Conservation (phyloP, 2,888 invertebrate genomes). For the Rosalia funebris region DNA sequence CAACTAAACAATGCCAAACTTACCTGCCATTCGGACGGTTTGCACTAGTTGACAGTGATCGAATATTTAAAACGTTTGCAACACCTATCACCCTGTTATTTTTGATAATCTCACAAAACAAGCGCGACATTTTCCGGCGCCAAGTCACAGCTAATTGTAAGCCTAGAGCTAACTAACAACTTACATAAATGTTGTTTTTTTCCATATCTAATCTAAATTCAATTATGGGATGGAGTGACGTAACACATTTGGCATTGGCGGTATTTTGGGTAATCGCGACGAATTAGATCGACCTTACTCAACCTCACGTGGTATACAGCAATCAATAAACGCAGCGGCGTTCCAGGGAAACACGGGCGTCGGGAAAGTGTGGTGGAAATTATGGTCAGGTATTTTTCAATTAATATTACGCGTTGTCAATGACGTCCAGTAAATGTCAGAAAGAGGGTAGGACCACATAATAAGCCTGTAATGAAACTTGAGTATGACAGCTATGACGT, state of each 20-base stretch:
- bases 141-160: not conserved
- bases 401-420: too few relatives aligned
- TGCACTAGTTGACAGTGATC: not conserved
- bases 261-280: not conserved
- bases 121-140: constrained; percentile 7
- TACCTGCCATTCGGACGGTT: constrained; percentile 24
- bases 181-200: not conserved
- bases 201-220: constrained; percentile 8
- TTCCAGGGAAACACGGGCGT: too few relatives aligned
- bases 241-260: not conserved
- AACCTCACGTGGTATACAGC: not conserved
- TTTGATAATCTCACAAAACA: not conserved
- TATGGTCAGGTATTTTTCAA: too few relatives aligned
- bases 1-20: constrained; percentile 11
- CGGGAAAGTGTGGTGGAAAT: too few relatives aligned
- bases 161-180: not conserved
- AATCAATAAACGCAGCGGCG: not conserved
- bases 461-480: too few relatives aligned
- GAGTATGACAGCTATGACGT: too few relatives aligned
- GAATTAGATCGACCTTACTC: constrained; percentile 3
- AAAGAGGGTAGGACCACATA: too few relatives aligned
- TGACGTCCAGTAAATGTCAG: too few relatives aligned
- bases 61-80: constrained; percentile 3
- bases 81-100: not conserved
- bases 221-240: not conserved